These are phyloP conservation scores for Griposia aprilina DNA, from an alignment of 2,888 invertebrate genomes.

Conservation along the genomic window DNA sequence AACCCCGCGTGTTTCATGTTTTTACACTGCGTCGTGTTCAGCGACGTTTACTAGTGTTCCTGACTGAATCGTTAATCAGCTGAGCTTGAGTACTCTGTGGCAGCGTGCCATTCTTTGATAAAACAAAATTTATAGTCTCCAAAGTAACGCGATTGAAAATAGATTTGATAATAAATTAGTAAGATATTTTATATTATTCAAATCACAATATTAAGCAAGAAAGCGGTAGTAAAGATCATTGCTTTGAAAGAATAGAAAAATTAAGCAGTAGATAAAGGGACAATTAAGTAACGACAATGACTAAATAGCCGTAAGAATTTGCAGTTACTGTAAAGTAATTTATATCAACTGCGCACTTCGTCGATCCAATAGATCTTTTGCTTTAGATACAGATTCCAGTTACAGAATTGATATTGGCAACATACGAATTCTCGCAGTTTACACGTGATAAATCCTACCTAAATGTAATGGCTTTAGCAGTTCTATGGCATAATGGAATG, in stretches of 20 bases:
- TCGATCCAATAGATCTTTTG: background rate
- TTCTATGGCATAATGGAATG: background rate
- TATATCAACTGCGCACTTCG: conserved; percentile 3
- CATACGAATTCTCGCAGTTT: background rate
- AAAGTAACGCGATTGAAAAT: conserved; percentile 33
- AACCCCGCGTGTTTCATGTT: conserved; percentile 4
- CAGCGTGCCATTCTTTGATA: conserved; percentile 56
- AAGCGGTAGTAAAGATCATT: background rate
- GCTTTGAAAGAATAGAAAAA: background rate
- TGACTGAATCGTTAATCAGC: conserved; percentile 45
- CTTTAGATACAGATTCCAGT: conserved; percentile 29
- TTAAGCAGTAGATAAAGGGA: background rate
- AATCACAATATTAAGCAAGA: background rate
- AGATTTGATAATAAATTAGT: conserved; percentile 15
- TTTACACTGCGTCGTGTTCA: conserved; percentile 8
- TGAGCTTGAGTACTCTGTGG: conserved; percentile 36
- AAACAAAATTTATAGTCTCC: conserved; percentile 36
- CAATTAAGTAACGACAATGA: background rate
- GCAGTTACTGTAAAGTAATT: background rate
- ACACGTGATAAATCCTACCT: conserved; percentile 14
- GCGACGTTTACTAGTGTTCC: conserved; percentile 12
- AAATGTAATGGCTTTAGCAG: background rate
- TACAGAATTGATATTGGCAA: conserved; percentile 31
- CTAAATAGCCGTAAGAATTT: background rate
- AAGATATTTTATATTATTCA: background rate